Evolutionary conservation across 2,113 vertebrate species (phyloP).

Genomic region (Cyprinodon brontotheroides): DNA sequence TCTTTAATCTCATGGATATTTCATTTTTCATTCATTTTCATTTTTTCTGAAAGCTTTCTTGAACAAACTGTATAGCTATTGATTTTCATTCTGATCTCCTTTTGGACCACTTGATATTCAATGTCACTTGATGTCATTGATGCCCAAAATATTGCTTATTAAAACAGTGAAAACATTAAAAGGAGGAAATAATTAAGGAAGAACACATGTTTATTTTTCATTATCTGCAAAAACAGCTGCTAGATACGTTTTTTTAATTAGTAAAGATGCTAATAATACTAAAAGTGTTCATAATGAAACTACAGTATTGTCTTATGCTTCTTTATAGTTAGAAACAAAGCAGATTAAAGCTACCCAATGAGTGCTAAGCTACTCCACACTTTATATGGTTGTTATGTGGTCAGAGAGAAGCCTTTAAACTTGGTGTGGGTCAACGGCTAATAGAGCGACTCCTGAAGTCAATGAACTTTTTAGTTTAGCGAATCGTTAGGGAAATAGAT

Average conservation of each 20-base stretch:
- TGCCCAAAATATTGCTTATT: not conserved
- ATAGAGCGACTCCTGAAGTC: constrained; percentile 23
- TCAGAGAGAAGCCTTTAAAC: not conserved
- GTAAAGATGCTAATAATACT: no score
- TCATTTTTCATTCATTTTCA: no score
- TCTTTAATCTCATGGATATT: no score
- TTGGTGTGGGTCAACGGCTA: not conserved
- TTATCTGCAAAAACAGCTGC: no score
- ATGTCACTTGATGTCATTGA: no score
- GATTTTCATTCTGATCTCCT: no score
- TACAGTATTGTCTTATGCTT: not conserved
- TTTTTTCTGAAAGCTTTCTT: no score
- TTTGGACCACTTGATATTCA: no score
- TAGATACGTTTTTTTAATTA: no score
- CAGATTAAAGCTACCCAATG: not conserved
- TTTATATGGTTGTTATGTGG: not conserved
- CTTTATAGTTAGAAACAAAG: not conserved
- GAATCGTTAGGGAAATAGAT: not conserved
- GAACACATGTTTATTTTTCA: no score
- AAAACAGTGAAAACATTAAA: not conserved
- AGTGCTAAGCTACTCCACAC: not conserved
- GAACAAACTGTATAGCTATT: no score
- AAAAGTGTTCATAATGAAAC: no score
- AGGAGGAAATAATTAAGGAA: not conserved
- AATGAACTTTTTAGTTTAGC: constrained; percentile 17